These are phyloP conservation scores for Chiloscyllium punctatum DNA, from an alignment of 2,797 vertebrate genomes.

Conservation along the genomic window DNA sequence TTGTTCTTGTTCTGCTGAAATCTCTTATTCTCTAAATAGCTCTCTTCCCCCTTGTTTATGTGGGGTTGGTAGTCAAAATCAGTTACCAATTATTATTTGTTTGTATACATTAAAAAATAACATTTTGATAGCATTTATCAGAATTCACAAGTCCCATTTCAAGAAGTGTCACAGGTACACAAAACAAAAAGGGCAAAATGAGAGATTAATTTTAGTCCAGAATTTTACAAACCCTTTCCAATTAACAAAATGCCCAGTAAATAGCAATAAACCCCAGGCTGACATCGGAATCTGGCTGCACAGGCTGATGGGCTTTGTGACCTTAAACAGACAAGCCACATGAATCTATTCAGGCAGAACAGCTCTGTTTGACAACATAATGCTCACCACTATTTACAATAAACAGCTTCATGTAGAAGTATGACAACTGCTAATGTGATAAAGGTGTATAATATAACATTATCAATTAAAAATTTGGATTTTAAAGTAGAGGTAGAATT, in stretches of 20 bases:
- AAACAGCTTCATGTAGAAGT: not conserved
- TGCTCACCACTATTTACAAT: not conserved
- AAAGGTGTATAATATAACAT: no score
- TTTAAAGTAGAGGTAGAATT: no score
- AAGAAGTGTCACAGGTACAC: not conserved
- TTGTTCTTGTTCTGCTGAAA: no score
- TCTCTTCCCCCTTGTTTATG: no score
- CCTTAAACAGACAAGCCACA: not conserved
- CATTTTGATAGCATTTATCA: not conserved
- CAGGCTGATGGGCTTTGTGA: not conserved
- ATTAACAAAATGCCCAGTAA: not conserved
- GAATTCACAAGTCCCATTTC: not conserved
- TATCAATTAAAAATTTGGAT: no score
- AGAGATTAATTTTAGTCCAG: not conserved
- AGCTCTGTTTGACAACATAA: not conserved
- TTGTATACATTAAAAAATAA: not conserved
- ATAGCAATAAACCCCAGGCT: not conserved
- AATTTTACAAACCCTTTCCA: not conserved
- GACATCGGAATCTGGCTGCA: not conserved
- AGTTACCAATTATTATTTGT: not conserved
- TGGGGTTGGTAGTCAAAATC: no score
- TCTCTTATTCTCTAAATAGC: no score
- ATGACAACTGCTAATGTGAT: not conserved
- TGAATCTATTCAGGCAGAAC: not conserved
- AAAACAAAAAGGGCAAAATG: not conserved